Evolutionary conservation across 2,113 vertebrate species (phyloP), one percentile per base, ranked within the genome.

Genomic region (Prietella phreatophila): DNA sequence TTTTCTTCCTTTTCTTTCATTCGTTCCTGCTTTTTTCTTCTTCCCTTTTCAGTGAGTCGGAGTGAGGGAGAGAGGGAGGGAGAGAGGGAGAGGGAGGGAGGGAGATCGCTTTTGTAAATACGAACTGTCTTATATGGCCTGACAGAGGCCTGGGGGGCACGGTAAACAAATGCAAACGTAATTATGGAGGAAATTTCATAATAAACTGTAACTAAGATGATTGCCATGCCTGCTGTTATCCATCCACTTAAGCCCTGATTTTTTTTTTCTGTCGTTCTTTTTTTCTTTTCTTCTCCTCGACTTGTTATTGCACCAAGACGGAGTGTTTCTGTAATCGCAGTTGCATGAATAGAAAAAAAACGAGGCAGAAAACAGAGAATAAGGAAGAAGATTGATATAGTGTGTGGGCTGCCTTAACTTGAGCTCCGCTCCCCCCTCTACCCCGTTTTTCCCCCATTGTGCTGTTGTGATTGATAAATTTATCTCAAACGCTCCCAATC

Each of bases 161-260:
- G 92, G 92, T 94, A 95, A 95, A 95, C 94, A 95, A 94, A 95
- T 94, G 93, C 93, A 93, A 94, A 95, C 94, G 89, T 93, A 94
- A 95, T 96, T 94, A 95, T 79, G 9, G 89, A 88, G 89, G 91
- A 91, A 93, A 93, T 88, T 91, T 92, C 53, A 91, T 95, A 95
- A 95, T 95, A 94, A 94, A 93, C 93, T 95, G 94, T 94, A 94
- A 94, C 93, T 93, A 94, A 95, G 92, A 94, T 93, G 93, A 95
- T 94, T 93, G 93, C 93, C 75, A 87, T 83, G 89, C 89, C 90
- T 90, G 88, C 93, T 92, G 89, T 94, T 91, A 93, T 93, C 89
- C 92, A 86, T 91, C 92, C 90, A 86, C 90, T 93, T 91, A 91
- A 92, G 89, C 89, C 87, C 75, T 82, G 65, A 80, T 80, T 90